Evolutionary conservation across 2,888 invertebrate species (phyloP), one percentile per base, ranked within the genome.

Genomic region (Stenodema calcarata): DNA sequence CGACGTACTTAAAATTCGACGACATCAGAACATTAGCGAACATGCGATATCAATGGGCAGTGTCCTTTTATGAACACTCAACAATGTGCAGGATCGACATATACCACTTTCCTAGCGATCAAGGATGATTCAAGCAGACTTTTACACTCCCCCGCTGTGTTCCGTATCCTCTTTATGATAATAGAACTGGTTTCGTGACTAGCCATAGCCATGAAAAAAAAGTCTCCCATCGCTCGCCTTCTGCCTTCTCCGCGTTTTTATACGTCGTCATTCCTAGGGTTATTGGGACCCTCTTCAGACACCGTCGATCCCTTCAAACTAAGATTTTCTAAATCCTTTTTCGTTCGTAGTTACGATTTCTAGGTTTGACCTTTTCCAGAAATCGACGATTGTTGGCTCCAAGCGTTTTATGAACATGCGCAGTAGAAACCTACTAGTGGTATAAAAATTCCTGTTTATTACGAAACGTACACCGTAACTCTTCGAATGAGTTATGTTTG

Each of bases 171-270:
- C 35, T 73, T 73, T 73, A 73, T 73, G 73, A 41, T 73, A 73
- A 73, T 73, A 73, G 73, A 73, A 73, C 73, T 73, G 73, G 73
- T 73, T 73, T 73, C 73, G 35, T 35, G 41, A 41, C 73, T 73
- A 41, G 73, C 41, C 73, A 73, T 73, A 14, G 73, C n/a, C 35
- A 12, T 73, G 73, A 73, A 73, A 73, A 70, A 70, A 41, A 35
- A 35, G 30, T 11, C 16, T 35, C 73, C n/a, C 73, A 73, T 73
- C 73, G 73, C 18, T 12, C 41, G 73, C 73, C 73, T 73, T 73
- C 73, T 73, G 73, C 28, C 73, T 16, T 73, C 41, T 30, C 70
- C 28, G 30, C 35, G 30, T 73, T 73, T 62, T 73, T 73, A 35
- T 73, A 73, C 73, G 73, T 41, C 73, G 73, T 41, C 73, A 73